Base-by-base conservation (phyloP, 1,140 invertebrate species). In the Drosophila ohnishii region DNA sequence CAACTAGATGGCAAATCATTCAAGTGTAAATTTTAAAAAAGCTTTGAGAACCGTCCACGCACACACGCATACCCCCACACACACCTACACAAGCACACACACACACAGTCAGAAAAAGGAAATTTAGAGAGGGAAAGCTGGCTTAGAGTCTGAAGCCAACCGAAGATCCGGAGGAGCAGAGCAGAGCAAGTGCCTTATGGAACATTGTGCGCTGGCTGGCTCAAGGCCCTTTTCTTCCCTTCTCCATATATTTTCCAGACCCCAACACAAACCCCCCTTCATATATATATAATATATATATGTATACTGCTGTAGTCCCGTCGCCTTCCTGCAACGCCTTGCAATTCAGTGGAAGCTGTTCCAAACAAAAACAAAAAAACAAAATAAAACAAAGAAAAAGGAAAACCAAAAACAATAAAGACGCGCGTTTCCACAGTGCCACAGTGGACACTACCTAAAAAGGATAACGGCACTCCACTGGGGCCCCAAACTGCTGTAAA, bases 21-120 rank as follows among this genome's bases (percentile, higher is more conserved):
- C 62, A 82, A 80, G 67, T 75, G 82, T 86, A 75, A 63, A 80
- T 81, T 73, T 71, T 66, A 9, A 51, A 83, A 73, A 83, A 70
- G 90, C 90, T 90, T 90, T 75, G 85, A 87, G 74, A 77, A 90
- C 90, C 90, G 90, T 90, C 90, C 90, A 90, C 89, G 81, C 79
- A 86, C 84, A 76, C 72, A 72, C 44, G 62, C 56, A 72, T 60
- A 71, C 28, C 16, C 6, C 5, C 55, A 47, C 39, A 45, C 48
- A 62, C 37, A 45, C n/a, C 11, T 13, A 55, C 25, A 62, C 39
- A 35, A 25, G n/a, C 13, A 51, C 22, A 60, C 30, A 28, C 11
- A 39, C 11, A 32, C 28, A n/a, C 5, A 16, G 25, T 11, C 34
- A 57, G 22, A 19, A 8, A 14, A 5, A 1, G 48, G 30, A 13